Base-by-base conservation (phyloP, 2,797 vertebrate species). In the Alosa sapidissima region DNA sequence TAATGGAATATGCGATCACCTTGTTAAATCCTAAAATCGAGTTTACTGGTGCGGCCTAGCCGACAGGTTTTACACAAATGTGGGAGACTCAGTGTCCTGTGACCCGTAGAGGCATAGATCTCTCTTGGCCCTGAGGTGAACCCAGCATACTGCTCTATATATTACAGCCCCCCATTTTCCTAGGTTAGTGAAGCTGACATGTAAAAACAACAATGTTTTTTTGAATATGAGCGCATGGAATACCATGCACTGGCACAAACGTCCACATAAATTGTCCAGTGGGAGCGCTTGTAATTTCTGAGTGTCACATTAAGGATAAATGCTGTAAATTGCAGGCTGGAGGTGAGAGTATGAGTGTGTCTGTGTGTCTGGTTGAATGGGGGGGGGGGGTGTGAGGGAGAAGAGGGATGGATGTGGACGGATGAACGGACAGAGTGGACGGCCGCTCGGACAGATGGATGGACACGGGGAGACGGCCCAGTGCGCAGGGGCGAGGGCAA, bases 91-190 rank as follows among this genome's bases (percentile, higher is more conserved):
- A 16, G 33, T n/a, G 58, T 28, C 54, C 47, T 83, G 60, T 51
- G 68, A 49, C n/a, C 58, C 36, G 89, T 87, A 87, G 86, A 91
- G 89, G 88, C 89, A 88, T 88, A 85, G 65, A 84, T 90, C 91
- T 90, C 90, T 41, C 85, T 84, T 92, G 93, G 93, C 93, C 93
- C 91, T 91, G 87, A 84, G 28, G 68, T 94, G 93, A 94, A 93
- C 93, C 90, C 91, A 85, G 49, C 84, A 88, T 91, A 91, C 89
- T 90, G 89, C 91, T 90, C 88, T 90, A 93, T 93, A 89, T 91
- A 89, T 93, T 93, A 92, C 87, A 89, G 90, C 92, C 88, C 83
- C 91, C 91, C 90, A 92, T 93, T 90, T 83, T 84, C 91, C 89
- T 93, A 21, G 72, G 91, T 93, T 92, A 93, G 60, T 83, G 88